Evolutionary conservation across 2,888 invertebrate genomes (phyloP).

Genomic region (Cotesia congregata): DNA sequence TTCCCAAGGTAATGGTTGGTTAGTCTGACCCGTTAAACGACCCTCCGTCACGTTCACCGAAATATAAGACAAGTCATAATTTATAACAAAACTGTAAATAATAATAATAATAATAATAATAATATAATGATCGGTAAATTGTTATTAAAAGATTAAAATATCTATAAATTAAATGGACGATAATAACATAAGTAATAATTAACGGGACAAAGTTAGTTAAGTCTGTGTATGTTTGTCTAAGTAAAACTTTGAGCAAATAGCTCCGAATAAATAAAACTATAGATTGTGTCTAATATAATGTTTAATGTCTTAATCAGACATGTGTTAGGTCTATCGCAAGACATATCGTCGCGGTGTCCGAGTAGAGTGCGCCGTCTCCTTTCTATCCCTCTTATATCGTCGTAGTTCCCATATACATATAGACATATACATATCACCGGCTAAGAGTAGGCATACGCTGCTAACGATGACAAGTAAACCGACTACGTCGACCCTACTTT

Average conservation of each 20-base stretch:
- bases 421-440: conserved; percentile 15
- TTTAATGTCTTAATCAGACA: conserved; percentile 27
- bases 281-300: background rate
- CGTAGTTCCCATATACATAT: conserved; percentile 9
- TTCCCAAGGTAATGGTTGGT: conserved; percentile 34
- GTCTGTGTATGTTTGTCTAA: background rate
- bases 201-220: background rate
- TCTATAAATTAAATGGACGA: background rate
- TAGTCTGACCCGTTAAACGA: conserved; percentile 23
- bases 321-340: conserved; percentile 30
- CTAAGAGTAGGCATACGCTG: background rate
- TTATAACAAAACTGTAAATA: background rate
- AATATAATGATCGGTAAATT: too few species aligned
- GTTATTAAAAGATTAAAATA: too few species aligned
- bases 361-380: conserved; percentile 33
- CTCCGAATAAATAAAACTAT: background rate
- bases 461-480: conserved; percentile 31
- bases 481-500: conserved; percentile 51
- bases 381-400: conserved; percentile 29
- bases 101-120: background rate
- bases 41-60: conserved; percentile 22
- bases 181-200: background rate
- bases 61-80: conserved; percentile 4
- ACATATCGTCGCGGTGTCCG: conserved; percentile 26
- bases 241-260: background rate